Conservation (phyloP, 2,113 vertebrate genomes). For the Corythoichthys haematopterus region DNA sequence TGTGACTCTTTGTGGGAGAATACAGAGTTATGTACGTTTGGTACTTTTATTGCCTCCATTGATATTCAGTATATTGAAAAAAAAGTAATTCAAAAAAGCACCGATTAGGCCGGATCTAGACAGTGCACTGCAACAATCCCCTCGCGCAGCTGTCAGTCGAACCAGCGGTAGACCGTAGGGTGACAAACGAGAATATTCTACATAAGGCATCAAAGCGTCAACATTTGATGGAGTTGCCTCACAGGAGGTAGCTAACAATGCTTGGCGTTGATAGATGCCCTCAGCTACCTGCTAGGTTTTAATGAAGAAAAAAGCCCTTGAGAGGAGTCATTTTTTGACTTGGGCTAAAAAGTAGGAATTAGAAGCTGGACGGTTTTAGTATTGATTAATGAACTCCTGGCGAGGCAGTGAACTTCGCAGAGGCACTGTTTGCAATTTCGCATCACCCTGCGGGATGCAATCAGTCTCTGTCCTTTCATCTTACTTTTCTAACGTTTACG, state of each 20-base stretch:
- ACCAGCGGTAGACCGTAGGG: slow-evolving; percentile 44
- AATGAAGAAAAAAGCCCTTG: slow-evolving; percentile 13
- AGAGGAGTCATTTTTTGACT: slow-evolving; percentile 15
- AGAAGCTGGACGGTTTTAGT: slow-evolving; percentile 37
- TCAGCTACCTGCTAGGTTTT: slow-evolving; percentile 7
- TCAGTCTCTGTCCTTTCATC: slow-evolving; percentile 12
- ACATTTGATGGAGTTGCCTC: slow-evolving; percentile 18
- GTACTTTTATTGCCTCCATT: too few species aligned
- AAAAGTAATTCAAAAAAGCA: not conserved
- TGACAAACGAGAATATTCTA: slow-evolving; percentile 42
- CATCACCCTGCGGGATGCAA: slow-evolving; percentile 21
- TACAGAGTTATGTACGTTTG: too few species aligned
- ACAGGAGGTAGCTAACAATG: slow-evolving; percentile 20
- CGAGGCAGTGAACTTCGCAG: slow-evolving; percentile 21
- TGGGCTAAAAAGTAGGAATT: slow-evolving; percentile 31
- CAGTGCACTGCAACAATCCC: slow-evolving; percentile 29
- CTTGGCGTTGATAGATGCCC: slow-evolving; percentile 12
- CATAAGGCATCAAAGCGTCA: slow-evolving; percentile 29
- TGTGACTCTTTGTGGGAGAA: too few species aligned
- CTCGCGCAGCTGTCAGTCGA: slow-evolving; percentile 32
- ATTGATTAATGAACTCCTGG: slow-evolving; percentile 45
- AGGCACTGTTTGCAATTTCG: slow-evolving; percentile 32
- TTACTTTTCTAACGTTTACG: slow-evolving; percentile 11
- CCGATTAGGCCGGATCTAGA: not conserved
- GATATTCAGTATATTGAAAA: not conserved